A percentile compares a stretch with the other conserved stretches of the same genome.
Evolutionary conservation across 2,888 invertebrate genomes (phyloP).

Genomic region (Mesorhabditis belari): DNA sequence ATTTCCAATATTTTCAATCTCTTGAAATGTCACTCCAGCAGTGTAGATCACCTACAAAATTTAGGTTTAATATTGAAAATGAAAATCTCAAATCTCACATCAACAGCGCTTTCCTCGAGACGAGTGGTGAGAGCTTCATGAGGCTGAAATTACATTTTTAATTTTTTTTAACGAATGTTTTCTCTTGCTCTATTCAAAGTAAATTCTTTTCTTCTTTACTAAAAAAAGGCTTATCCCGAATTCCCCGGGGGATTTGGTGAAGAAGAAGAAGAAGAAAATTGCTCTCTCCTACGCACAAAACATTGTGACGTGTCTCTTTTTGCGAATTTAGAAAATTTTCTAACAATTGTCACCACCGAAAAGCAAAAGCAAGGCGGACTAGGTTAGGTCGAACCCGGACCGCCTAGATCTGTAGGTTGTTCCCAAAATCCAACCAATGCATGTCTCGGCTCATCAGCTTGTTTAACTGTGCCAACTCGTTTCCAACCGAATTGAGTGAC

Average conservation of each 20-base stretch:
- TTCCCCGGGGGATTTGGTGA: too few species aligned
- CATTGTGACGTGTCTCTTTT: too few species aligned
- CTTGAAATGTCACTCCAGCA: conserved; percentile 45
- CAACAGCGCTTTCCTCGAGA: conserved; percentile 38
- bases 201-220: not conserved
- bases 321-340: not conserved
- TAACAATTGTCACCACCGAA: conserved; percentile 1
- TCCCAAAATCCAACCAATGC: conserved; percentile 65
- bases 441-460: conserved; percentile 80
- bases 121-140: conserved; percentile 48
- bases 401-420: conserved; percentile 1
- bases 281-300: too few species aligned
- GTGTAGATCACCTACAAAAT: conserved; percentile 45
- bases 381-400: conserved; percentile 5
- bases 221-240: too few species aligned
- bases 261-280: too few species aligned
- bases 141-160: conserved; percentile 28
- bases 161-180: not conserved
- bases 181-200: not conserved
- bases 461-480: conserved; percentile 88
- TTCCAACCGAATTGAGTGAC: conserved; percentile 93
- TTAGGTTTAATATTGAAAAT: too few species aligned
- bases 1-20: conserved; percentile 35
- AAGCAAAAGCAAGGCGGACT: conserved; percentile 11
- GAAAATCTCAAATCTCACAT: too few species aligned